Evolutionary conservation across 1,140 invertebrate genomes (phyloP), one percentile per base, ranked within the genome.

Genomic region (Battus philenor): DNA sequence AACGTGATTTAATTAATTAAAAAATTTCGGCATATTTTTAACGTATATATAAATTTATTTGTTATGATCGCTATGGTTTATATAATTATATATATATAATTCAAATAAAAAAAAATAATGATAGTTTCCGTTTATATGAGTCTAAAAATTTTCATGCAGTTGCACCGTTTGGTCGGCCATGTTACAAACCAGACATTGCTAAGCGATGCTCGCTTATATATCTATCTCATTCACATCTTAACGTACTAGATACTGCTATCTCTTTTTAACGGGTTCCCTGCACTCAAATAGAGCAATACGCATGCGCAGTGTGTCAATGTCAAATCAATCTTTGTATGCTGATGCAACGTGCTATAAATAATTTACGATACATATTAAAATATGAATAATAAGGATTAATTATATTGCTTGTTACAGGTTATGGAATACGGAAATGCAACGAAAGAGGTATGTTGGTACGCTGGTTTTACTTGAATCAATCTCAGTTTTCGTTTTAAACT

Each of bases 321-420:
- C 79, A 76, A 84, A 84, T 84, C 79, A 84, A 84, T 84, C 70
- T 60, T 69, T 54, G 59, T 78, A 76, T 65, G 75, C 77, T 81
- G 74, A 79, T 83, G 79, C 79, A 83, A 75, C 69, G 48, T 34
- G 53, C 59, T 54, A 51, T 45, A 60, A 54, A 69, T 61, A 62
- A 61, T 55, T 49, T 38, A 17, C 13, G 24, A 41, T 41, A 36
- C 6, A 27, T 4, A 16, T 41, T 16, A 10, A 27, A n/a, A 12
- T 10, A 39, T 41, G 15, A 4, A 29, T 11, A 41, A 27, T 9
- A 2, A 0, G 8, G 4, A 27, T 15, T 27, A 9, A 39, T 4
- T 4, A 13, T 27, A 15, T 27, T 2, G 24, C 27, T 12, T 41
- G n/a, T 29, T 41, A 26, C 9, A 41, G 24, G n/a, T 16, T 29